Evolutionary conservation across 2,888 invertebrate species (phyloP), one percentile per base, ranked within the genome.

Genomic region (Pseudanteris insignis): DNA sequence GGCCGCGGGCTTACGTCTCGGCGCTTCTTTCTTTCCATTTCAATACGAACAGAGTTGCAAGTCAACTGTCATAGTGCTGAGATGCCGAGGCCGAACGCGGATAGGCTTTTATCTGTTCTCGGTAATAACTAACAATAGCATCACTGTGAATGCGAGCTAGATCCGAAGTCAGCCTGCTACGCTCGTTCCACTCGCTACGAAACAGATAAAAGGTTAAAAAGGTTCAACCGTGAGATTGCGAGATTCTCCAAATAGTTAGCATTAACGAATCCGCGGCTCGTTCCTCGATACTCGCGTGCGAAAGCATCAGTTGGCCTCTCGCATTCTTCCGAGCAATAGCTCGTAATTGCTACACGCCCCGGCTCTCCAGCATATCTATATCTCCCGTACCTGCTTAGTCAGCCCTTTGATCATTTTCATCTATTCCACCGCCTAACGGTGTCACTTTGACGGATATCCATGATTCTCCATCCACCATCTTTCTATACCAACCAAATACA

Each of bases 371-470:
- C 7, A 7, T 21, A 21, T 21, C 21, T 21, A 5, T 21, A 21
- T 21, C 21, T 21, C 21, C 4, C 3, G 21, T 7, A 59, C 47
- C 7, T 21, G 21, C 7, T 21, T 21, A 21, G 51, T 46, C 55
- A 37, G n/a, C n/a, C n/a, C n/a, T n/a, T n/a, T n/a, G n/a, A n/a
- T n/a, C n/a, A n/a, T 33, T 48, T 43, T 34, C 44, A 44, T 44
- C 50, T 29, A 40, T 48, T 38, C 53, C 28, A 12, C 30, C 29
- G 29, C 11, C 18, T 41, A 47, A 40, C 47, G 48, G 60, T 43
- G 61, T 48, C 44, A 46, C 29, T 50, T 55, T 43, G 38, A 43
- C 37, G 25, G 14, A 18, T 30, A 43, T 32, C 32, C 29, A 43
- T 43, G 24, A 10, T 24, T 34, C 6, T 9, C n/a, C 8, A 37